A percentile compares a stretch with the other conserved stretches of the same genome.
phyloP scores from a whole-genome alignment of 2,888 invertebrate species.

The Pseudoips prasinana region DNA sequence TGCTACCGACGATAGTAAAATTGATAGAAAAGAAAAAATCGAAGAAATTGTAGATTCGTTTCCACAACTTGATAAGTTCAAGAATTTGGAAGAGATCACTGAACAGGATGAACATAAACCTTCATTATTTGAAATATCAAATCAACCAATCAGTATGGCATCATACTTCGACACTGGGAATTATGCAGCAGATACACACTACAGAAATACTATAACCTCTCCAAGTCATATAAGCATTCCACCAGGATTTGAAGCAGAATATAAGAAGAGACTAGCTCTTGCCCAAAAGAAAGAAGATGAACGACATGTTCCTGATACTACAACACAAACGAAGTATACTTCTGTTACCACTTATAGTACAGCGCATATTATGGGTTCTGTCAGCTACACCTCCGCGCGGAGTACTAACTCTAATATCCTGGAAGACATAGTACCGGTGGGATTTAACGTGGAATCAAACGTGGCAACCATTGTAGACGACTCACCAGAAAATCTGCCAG shows the following conservation, averaged over 20 bases:
- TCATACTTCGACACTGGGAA: slow-evolving; percentile 76
- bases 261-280: slow-evolving; percentile 24
- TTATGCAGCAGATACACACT: slow-evolving; percentile 69
- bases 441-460: slow-evolving; percentile 25
- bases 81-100: slow-evolving; percentile 48
- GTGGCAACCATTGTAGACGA: slow-evolving; percentile 25
- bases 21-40: slow-evolving; percentile 50
- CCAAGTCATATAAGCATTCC: slow-evolving; percentile 48
- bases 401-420: slow-evolving; percentile 1
- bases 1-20: slow-evolving; percentile 65
- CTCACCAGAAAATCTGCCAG: slow-evolving; percentile 10
- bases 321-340: slow-evolving; percentile 46
- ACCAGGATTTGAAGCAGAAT: slow-evolving; percentile 70
- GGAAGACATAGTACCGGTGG: slow-evolving; percentile 13
- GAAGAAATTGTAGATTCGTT: slow-evolving; percentile 60
- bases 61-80: slow-evolving; percentile 60
- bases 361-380: slow-evolving; percentile 7
- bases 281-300: slow-evolving; percentile 16
- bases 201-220: slow-evolving; percentile 53
- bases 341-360: slow-evolving; percentile 30
- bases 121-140: slow-evolving; percentile 31
- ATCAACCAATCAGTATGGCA: slow-evolving; percentile 56
- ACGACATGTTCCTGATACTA: slow-evolving; percentile 42
- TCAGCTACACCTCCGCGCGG: slow-evolving; percentile 3
- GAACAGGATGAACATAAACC: slow-evolving; percentile 24